These are phyloP conservation scores for Notolepis coatsorum DNA, from an alignment of 2,797 vertebrate genomes.

Conservation along the genomic window DNA sequence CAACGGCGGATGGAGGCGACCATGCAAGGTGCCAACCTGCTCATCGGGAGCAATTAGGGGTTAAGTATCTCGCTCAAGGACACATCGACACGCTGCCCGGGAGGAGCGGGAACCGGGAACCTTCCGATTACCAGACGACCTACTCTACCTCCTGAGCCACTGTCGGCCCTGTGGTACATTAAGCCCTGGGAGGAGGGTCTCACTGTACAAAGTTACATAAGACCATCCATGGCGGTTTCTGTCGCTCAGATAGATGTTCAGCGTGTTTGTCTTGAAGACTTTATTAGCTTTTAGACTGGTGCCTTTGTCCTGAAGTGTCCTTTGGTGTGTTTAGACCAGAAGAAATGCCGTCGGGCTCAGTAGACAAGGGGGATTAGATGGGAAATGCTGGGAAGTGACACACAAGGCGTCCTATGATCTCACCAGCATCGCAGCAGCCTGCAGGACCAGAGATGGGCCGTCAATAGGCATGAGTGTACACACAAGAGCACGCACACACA, in stretches of 20 bases:
- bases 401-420: constrained; percentile 40
- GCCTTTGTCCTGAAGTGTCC: constrained; percentile 52
- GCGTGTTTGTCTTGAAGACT: constrained; percentile 47
- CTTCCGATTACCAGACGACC: too few relatives aligned
- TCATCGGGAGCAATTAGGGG: too few relatives aligned
- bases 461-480: constrained; percentile 4
- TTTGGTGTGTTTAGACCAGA: constrained; percentile 44
- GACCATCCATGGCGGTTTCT: constrained; percentile 24
- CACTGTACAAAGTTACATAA: constrained; percentile 11
- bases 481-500: background rate
- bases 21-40: too few relatives aligned
- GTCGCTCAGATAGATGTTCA: constrained; percentile 22
- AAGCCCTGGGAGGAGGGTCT: too few relatives aligned
- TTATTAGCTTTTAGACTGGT: constrained; percentile 62
- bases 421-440: constrained; percentile 18
- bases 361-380: constrained; percentile 35
- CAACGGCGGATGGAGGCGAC: too few relatives aligned
- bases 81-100: too few relatives aligned
- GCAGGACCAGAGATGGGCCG: constrained; percentile 9
- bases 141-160: too few relatives aligned
- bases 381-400: constrained; percentile 31
- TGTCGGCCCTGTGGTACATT: too few relatives aligned
- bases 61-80: too few relatives aligned
- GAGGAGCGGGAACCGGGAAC: too few relatives aligned
- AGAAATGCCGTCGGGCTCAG: constrained; percentile 31